Conservation (phyloP, 2,113 vertebrate species). For the Peromyscus leucopus region DNA sequence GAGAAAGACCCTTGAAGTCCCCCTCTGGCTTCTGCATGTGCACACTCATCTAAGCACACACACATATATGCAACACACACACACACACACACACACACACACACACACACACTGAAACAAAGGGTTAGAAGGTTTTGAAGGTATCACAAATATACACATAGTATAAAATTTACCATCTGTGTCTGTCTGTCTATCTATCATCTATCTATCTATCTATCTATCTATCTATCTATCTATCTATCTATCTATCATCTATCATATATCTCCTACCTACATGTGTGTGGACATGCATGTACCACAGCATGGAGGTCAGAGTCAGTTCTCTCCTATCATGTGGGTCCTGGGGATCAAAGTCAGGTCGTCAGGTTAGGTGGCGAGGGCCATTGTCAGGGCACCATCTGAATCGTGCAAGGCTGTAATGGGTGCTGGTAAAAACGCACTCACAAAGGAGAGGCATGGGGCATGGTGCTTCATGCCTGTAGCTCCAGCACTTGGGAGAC, state of each 20-base stretch:
- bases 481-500: neutral
- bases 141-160: neutral
- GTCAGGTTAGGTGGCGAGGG: neutral
- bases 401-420: no score
- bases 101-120: neutral
- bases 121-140: neutral
- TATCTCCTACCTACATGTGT: neutral
- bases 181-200: neutral
- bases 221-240: neutral
- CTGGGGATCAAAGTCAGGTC: neutral
- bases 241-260: neutral
- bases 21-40: neutral
- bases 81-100: neutral
- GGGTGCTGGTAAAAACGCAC: neutral
- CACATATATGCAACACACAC: neutral
- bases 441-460: neutral
- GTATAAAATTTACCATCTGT: neutral
- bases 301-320: neutral
- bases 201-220: neutral
- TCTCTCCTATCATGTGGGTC: neutral
- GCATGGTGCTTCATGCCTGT: neutral
- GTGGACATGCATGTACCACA: neutral
- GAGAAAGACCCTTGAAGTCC: neutral
- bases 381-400: neutral
- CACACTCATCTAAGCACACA: neutral